phyloP scores from a whole-genome alignment of 2,797 vertebrate species.

The Scomberomorus guttatus region DNA sequence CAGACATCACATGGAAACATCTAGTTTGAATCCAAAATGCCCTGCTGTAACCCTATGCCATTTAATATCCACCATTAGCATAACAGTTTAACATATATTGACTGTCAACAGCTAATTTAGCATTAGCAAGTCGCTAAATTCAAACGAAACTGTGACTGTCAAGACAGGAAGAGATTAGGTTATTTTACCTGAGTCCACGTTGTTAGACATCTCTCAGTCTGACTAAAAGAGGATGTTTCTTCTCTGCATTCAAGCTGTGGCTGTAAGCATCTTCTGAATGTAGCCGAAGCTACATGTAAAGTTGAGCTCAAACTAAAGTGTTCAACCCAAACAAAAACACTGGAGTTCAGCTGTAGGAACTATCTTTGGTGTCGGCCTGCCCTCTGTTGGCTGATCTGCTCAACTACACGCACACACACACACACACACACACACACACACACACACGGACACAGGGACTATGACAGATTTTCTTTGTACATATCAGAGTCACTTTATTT shows the following conservation, averaged over 20 bases:
- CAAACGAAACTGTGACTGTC: not conserved
- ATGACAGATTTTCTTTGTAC: not conserved
- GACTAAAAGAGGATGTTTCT: rapidly evolving
- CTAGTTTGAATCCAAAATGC: not conserved
- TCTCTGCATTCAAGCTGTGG: not conserved
- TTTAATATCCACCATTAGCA: not conserved
- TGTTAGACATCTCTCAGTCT: conserved; percentile 7
- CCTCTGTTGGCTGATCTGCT: conserved; percentile 55
- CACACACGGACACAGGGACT: not conserved
- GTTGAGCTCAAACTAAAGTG: not conserved
- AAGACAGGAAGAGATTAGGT: not conserved
- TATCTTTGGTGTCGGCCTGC: conserved; percentile 6
- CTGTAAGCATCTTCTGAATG: not conserved
- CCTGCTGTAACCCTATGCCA: rapidly evolving
- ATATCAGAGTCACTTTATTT: conserved; percentile 70
- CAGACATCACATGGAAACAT: not conserved
- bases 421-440: not conserved
- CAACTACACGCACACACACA: not conserved
- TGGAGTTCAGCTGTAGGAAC: not conserved
- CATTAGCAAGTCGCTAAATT: conserved; percentile 31
- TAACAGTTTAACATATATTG: too few relatives aligned
- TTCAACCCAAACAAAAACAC: conserved; percentile 9
- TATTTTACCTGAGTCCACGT: conserved; percentile 40
- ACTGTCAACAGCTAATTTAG: not conserved
- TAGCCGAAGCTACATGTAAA: rapidly evolving